Conservation (phyloP, 2,113 vertebrate species). For the Zosterops borbonicus region DNA sequence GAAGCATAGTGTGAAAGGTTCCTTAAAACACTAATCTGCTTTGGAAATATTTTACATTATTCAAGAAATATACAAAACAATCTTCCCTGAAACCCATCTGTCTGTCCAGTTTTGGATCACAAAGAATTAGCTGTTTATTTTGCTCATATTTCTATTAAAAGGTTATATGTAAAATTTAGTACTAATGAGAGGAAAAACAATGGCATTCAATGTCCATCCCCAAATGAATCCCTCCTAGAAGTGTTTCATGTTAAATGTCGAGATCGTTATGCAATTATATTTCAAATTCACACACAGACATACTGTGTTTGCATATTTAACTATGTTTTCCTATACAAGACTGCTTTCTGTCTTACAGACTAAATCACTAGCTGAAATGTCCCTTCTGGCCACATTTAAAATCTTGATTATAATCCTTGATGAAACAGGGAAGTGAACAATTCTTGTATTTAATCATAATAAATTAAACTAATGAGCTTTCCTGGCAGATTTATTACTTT, state of each 20-base stretch:
- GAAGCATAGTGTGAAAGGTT: neutral
- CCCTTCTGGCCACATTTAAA: conserved; percentile 42
- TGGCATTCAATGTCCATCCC: neutral
- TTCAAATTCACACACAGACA: neutral
- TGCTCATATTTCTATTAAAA: neutral
- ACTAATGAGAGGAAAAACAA: neutral
- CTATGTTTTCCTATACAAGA: neutral
- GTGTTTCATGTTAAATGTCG: neutral
- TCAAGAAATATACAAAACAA: neutral
- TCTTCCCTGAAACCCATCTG: neutral
- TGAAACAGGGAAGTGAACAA: conserved; percentile 29
- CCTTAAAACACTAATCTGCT: neutral
- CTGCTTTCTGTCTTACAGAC: neutral
- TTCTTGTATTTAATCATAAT: conserved; percentile 52
- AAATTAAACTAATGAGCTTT: conserved; percentile 52
- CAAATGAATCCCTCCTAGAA: neutral
- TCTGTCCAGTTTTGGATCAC: neutral
- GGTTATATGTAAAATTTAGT: neutral
- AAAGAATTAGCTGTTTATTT: neutral
- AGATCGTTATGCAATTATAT: neutral
- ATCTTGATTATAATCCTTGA: conserved; percentile 38
- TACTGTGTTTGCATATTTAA: conserved; percentile 7
- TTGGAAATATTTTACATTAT: neutral
- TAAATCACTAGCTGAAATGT: conserved; percentile 24
- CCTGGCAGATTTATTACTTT: conserved; percentile 24